These are phyloP conservation scores for Colostygia pectinataria DNA, from an alignment of 2,888 invertebrate genomes.

Conservation along the genomic window DNA sequence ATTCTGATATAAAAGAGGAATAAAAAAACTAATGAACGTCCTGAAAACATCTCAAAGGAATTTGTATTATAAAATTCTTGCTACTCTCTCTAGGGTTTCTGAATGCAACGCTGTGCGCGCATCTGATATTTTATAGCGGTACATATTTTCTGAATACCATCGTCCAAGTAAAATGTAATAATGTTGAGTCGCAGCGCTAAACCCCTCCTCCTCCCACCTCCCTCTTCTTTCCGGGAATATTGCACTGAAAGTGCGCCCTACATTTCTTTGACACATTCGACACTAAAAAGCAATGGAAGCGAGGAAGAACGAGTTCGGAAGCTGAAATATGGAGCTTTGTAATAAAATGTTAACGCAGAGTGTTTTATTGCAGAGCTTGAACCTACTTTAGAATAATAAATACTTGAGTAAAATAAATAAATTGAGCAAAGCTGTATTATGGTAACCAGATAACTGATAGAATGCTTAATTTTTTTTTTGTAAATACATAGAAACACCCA, in stretches of 20 bases:
- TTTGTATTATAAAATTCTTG: conserved; percentile 30
- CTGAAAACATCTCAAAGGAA: conserved; percentile 25
- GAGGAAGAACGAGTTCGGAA: conserved; percentile 28
- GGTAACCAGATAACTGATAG: too few species aligned
- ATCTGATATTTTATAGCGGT: conserved; percentile 24
- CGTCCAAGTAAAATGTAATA: conserved; percentile 38
- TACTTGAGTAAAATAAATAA: too few species aligned
- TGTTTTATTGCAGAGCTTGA: too few species aligned
- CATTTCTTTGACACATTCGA: conserved; percentile 40
- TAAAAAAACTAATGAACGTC: conserved; percentile 13
- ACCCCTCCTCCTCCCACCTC: conserved; percentile 12
- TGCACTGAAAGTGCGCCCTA: conserved; percentile 40
- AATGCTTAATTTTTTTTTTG: too few species aligned
- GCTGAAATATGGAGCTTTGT: conserved; percentile 17
- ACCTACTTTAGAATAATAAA: too few species aligned
- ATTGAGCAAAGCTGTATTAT: too few species aligned
- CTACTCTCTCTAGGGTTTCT: conserved; percentile 12
- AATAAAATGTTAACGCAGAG: too few species aligned
- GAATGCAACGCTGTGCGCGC: conserved; percentile 21
- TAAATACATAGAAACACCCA: too few species aligned
- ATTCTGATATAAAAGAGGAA: background rate
- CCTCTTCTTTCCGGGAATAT: conserved; percentile 26
- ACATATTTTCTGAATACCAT: conserved; percentile 34
- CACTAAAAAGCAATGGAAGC: conserved; percentile 36
- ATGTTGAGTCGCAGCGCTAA: conserved; percentile 32